phyloP scores from a whole-genome alignment of 2,888 invertebrate species.

The Polymixis flavicincta region DNA sequence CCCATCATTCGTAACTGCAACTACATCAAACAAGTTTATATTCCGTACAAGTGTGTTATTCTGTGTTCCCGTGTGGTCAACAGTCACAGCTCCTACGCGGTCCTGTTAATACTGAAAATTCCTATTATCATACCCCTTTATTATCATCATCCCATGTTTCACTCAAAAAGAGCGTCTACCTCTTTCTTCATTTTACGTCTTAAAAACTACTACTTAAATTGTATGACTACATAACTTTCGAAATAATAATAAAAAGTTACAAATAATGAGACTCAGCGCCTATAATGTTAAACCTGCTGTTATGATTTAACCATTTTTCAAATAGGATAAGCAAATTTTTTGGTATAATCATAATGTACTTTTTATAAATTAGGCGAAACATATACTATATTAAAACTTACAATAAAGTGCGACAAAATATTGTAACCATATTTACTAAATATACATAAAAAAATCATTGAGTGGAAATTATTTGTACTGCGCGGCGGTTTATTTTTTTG shows the following conservation, averaged over 20 bases:
- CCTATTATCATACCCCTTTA: conserved; percentile 16
- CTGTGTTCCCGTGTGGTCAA: conserved; percentile 43
- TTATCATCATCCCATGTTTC: conserved; percentile 48
- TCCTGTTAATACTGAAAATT: conserved; percentile 57
- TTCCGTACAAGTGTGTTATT: not conserved
- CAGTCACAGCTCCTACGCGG: conserved; percentile 35
- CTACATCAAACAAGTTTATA: not conserved
- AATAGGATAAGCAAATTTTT: conserved; percentile 54
- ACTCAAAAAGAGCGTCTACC: conserved; percentile 75
- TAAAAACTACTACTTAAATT: conserved; percentile 69
- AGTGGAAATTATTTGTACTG: conserved; percentile 77
- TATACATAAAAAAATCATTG: conserved; percentile 14
- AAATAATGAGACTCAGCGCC: conserved; percentile 80
- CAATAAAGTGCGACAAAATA: conserved; percentile 54
- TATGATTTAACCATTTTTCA: conserved; percentile 19
- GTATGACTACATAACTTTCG: conserved; percentile 78
- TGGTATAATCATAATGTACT: conserved; percentile 55
- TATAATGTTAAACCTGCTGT: not conserved
- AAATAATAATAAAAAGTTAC: conserved; percentile 72
- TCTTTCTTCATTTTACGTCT: conserved; percentile 26
- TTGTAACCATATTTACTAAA: conserved; percentile 33
- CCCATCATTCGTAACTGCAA: not conserved
- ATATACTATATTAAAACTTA: conserved; percentile 45
- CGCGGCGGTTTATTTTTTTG: conserved; percentile 65
- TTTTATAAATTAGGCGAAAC: conserved; percentile 51